Conservation (phyloP, 2,113 vertebrate genomes). For the Ciconia maguari region DNA sequence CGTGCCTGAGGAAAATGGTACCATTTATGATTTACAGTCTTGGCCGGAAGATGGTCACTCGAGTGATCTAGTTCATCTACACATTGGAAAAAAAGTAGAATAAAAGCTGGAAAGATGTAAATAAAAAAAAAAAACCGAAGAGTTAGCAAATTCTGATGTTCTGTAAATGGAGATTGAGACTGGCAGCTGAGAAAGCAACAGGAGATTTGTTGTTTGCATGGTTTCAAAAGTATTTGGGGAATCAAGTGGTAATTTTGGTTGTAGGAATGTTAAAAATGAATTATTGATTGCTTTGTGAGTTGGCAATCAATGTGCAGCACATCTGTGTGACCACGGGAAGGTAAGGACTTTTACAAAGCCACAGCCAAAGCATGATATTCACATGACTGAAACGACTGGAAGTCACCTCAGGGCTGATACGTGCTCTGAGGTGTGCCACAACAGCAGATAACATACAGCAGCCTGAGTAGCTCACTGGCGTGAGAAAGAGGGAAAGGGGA, state of each 20-base stretch:
- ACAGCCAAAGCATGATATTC: rapidly evolving
- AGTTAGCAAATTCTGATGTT: neutral
- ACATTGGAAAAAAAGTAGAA: rapidly evolving
- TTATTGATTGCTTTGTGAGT: neutral
- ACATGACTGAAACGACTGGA: neutral
- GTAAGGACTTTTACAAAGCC: neutral
- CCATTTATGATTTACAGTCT: neutral
- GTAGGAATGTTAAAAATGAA: neutral
- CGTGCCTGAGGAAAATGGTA: neutral
- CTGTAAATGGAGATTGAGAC: neutral
- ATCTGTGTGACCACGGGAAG: neutral
- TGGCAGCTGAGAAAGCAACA: neutral
- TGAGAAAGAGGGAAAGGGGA: neutral
- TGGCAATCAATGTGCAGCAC: neutral
- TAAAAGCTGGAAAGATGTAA: neutral
- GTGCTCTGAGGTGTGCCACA: neutral
- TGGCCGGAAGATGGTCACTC: neutral
- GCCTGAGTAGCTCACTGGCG: rapidly evolving
- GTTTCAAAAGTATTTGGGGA: neutral
- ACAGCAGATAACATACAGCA: rapidly evolving
- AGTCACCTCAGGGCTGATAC: neutral
- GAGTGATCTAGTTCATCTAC: neutral
- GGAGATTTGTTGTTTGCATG: neutral
- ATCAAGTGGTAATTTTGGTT: neutral
- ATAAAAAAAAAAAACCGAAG: neutral